Evolutionary conservation across 2,797 vertebrate species (phyloP), one percentile per base, ranked within the genome.

Genomic region (Glyptemys insculpta): DNA sequence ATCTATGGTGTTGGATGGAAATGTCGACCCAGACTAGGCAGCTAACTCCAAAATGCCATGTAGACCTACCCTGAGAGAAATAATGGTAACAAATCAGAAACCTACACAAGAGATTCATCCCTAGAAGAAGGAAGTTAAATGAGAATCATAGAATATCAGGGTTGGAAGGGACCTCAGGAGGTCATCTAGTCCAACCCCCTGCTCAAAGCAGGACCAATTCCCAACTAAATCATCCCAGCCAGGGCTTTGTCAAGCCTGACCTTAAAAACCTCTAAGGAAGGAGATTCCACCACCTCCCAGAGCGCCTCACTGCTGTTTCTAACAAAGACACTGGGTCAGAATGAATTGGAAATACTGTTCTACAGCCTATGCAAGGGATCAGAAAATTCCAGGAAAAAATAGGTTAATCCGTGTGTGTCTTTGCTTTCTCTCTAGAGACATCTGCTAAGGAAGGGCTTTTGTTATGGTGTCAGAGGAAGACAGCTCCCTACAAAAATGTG

Each of bases 381-480:
- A 5, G 41, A 88, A 76, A 81, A 93, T 91, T 78, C 76, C 44
- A 53, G 83, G 79, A 93, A 89, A 74, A 93, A 89, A 74, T 81
- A 0, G 72, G 11, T 91, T 95, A 93, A 92, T 94, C 84, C 12
- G 10, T 84, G 4, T 91, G 4, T 74, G 84, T 41, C 0, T 62
- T 89, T 91, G 29, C 79, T 68, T 53, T 10, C 83, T 91, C 91
- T 82, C 34, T 98, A 99, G 99, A 99, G 98, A 99, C 99, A 6
- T 99, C 99, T 44, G 99, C 99, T 95, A 99, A 99, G 98, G 99
- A 99, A 96, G 99, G 99, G 57, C 98, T 99, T 94, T 98, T 99
- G 96, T 96, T 99, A 91, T 99, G 99, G 99, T 99, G 99, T 98
- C 99, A 99, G 98, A 99, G 99, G 96, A 99, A 99, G 98, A 99